Percentiles rank a stretch among this genome's conserved stretches.
phyloP scores from a whole-genome alignment of 2,888 invertebrate species.

The Cecidostiba fungosa region DNA sequence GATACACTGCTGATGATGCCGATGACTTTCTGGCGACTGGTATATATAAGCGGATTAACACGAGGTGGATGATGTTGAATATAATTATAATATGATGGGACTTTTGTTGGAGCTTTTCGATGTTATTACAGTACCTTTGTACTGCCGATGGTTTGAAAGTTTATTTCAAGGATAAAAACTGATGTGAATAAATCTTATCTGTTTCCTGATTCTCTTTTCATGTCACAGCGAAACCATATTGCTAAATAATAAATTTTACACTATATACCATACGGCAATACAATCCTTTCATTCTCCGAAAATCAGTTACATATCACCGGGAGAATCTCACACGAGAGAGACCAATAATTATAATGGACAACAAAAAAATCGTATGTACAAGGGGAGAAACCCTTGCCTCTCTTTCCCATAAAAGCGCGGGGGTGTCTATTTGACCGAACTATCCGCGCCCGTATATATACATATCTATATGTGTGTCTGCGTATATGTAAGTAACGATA shows the following conservation, averaged over 20 bases:
- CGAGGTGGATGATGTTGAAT: background rate
- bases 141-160: too few species aligned
- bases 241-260: background rate
- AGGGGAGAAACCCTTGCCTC: background rate
- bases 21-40: background rate
- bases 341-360: background rate
- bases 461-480: background rate
- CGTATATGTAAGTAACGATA: background rate
- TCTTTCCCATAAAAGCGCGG: background rate
- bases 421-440: conserved; percentile 46
- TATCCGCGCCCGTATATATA: conserved; percentile 6
- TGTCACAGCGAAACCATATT: background rate
- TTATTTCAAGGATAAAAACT: too few species aligned
- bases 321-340: background rate
- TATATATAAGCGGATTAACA: background rate
- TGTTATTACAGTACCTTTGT: too few species aligned
- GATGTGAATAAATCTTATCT: too few species aligned
- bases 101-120: too few species aligned
- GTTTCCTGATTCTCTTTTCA: too few species aligned
- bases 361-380: background rate
- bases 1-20: background rate
- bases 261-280: background rate
- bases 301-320: background rate
- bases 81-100: too few species aligned
- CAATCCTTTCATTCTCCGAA: background rate